Evolutionary conservation across 2,113 vertebrate genomes (phyloP).

Genomic region (Talpa occidentalis): DNA sequence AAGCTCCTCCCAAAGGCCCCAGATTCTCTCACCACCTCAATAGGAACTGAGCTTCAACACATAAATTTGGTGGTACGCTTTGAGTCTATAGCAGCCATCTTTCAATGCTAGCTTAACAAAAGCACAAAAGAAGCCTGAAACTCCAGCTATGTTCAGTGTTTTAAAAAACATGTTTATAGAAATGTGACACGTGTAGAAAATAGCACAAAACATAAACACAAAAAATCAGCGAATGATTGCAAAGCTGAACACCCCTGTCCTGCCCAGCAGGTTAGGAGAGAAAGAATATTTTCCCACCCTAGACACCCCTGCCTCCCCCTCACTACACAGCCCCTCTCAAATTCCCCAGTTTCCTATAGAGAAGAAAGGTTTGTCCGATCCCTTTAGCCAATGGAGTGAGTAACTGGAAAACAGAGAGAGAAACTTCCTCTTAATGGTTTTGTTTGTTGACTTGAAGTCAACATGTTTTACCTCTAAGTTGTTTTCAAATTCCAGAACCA

Average conservation of each 20-base stretch:
- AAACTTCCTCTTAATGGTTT: background rate
- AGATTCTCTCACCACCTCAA: background rate
- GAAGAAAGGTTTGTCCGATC: background rate
- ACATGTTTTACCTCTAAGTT: slow-evolving; percentile 45
- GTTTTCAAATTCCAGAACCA: slow-evolving; percentile 48
- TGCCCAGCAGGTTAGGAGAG: background rate
- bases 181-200: background rate
- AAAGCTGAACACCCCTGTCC: background rate
- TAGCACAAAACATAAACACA: background rate
- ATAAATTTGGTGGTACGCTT: background rate
- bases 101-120: background rate
- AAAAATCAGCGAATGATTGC: background rate
- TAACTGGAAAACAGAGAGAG: background rate
- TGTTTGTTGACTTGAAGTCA: background rate
- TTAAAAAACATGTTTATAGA: background rate
- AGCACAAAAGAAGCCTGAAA: background rate
- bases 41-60: background rate
- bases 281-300: background rate
- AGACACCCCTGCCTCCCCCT: background rate
- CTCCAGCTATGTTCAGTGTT: background rate
- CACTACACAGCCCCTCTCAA: background rate
- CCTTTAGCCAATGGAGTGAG: background rate
- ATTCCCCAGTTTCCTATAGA: background rate
- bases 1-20: background rate
- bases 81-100: background rate